phyloP scores from a whole-genome alignment of 2,888 invertebrate genomes.

The Epinotia brunnichana region DNA sequence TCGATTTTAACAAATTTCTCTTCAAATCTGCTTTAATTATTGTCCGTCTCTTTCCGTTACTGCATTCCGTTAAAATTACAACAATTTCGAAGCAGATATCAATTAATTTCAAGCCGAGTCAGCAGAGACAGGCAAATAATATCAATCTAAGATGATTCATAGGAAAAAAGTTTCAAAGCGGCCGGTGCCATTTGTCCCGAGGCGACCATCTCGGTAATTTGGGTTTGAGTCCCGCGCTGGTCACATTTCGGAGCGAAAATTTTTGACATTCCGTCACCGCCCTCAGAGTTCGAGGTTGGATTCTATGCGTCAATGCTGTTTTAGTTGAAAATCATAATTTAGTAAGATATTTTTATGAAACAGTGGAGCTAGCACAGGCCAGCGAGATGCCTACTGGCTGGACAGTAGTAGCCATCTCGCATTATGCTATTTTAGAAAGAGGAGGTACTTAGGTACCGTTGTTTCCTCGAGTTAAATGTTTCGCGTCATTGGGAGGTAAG shows the following conservation, averaged over 20 bases:
- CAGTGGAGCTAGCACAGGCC: not conserved
- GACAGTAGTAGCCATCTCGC: not conserved
- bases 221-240: constrained; percentile 57
- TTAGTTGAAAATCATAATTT: too few relatives aligned
- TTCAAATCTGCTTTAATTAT: constrained; percentile 8
- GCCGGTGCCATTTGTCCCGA: constrained; percentile 53
- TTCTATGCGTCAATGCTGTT: constrained; percentile 55
- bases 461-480: too few relatives aligned
- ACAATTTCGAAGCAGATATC: constrained; percentile 28
- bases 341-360: too few relatives aligned
- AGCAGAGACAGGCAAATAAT: constrained; percentile 42
- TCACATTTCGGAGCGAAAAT: constrained; percentile 70
- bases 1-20: not conserved
- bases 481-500: too few relatives aligned
- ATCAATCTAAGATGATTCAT: constrained; percentile 44
- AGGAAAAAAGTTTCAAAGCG: constrained; percentile 42
- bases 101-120: constrained; percentile 36
- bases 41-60: constrained; percentile 9
- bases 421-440: not conserved
- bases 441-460: not conserved
- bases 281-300: constrained; percentile 55
- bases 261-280: constrained; percentile 81
- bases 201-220: constrained; percentile 56
- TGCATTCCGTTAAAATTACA: constrained; percentile 41
- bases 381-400: too few relatives aligned